Percentiles rank a stretch among this genome's conserved stretches.
These are phyloP conservation scores for Stenoptilia bipunctidactyla DNA, from an alignment of 2,888 invertebrate species.

Conservation along the genomic window DNA sequence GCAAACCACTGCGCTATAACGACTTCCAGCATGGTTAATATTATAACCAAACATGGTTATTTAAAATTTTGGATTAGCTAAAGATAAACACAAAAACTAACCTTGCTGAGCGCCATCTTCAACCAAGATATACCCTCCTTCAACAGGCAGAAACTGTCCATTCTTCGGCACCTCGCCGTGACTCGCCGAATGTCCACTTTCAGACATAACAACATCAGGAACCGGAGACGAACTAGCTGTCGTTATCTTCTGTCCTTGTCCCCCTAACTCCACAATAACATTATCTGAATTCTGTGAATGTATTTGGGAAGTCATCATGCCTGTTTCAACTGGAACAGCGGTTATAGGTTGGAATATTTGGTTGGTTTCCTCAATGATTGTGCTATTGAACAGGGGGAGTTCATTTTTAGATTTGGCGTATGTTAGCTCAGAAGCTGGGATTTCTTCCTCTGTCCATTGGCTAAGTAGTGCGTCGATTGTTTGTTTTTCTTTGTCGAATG, in stretches of 20 bases:
- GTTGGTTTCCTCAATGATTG: constrained; percentile 50
- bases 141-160: constrained; percentile 47
- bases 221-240: constrained; percentile 3
- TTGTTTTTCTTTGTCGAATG: constrained; percentile 49
- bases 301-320: constrained; percentile 10
- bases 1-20: no score
- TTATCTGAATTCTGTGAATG: constrained; percentile 31
- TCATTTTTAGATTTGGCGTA: constrained; percentile 21
- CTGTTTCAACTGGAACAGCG: constrained; percentile 33
- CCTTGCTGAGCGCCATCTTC: constrained; percentile 33
- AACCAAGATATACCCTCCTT: constrained; percentile 54
- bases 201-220: constrained; percentile 40
- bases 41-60: no score
- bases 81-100: no score
- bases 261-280: constrained; percentile 40
- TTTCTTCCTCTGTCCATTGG: constrained; percentile 62
- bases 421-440: constrained; percentile 38
- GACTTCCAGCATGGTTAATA: no score
- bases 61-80: no score
- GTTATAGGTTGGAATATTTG: constrained; percentile 47
- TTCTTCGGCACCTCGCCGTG: constrained; percentile 31
- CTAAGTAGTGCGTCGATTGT: constrained; percentile 56
- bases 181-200: constrained; percentile 26
- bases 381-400: constrained; percentile 46
- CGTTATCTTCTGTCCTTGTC: constrained; percentile 6